Evolutionary conservation across 2,888 invertebrate genomes (phyloP), one percentile per base, ranked within the genome.

Genomic region (Rutpela maculata): DNA sequence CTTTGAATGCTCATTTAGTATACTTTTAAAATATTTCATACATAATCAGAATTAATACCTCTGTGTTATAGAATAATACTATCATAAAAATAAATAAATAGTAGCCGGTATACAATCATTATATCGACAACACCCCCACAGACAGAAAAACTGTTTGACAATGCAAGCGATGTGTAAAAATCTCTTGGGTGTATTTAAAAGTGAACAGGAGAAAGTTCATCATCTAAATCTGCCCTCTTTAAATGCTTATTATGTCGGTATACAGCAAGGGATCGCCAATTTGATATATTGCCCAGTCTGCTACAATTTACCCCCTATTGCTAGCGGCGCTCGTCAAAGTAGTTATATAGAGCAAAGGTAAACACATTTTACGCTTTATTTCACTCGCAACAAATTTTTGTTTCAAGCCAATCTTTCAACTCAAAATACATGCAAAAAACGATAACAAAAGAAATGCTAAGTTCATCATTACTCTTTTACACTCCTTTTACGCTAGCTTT

Each of bases 111-210:
- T 59, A 18, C 19, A 65, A 35, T 65, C 38, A 15, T 63, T 65
- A n/a, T 7, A 15, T 57, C 19, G 60, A 26, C 59, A n/a, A 43
- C 70, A 38, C 43, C 57, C 18, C 35, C 70, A 69, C 15, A 60
- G 59, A 70, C 85, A 82, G 83, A 50, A 82, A 85, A 87, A 87
- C 86, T 84, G 86, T 86, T 87, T 88, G 88, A 88, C 88, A 89
- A 89, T 55, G 55, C 43, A 71, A n/a, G 43, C 71, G 71, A 72
- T 75, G 75, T 72, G 60, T 75, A 66, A 66, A 43, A 75, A 75
- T 79, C 81, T 79, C 81, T 75, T 57, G 81, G 81, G 81, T 76
- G 76, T 77, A 79, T 79, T 81, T 81, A 69, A 72, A 78, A 79
- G 68, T 55, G 78, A 78, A 79, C 75, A 81, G 78, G 79, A 72